Evolutionary conservation across 2,113 vertebrate species (phyloP), one percentile per base, ranked within the genome.

Genomic region (Menidia beryllina): DNA sequence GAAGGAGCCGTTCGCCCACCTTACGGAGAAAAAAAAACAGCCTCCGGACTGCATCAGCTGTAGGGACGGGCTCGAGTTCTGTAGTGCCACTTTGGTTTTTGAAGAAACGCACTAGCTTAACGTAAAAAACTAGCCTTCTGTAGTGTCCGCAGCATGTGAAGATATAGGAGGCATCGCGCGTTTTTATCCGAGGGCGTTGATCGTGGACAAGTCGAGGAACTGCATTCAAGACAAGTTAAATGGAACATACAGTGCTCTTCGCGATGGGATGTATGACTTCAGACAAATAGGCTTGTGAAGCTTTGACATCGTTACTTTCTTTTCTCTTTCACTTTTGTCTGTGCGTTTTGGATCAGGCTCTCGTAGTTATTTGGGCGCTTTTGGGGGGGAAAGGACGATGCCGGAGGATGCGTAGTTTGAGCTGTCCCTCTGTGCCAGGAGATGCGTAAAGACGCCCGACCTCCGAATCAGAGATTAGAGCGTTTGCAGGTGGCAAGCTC

Each of bases 141-240:
- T 81, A 88, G 84, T 83, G 69, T 82, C 81, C 86, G 76, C 79
- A 81, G 80, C 84, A 75, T 27, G 67, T 72, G 52, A 59, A 68
- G 79, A 91, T 88, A 91, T 88, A 91, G 66, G 89, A 90, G 82
- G 83, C 84, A 89, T 79, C 90, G 77, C 88, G 91, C 91, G 88
- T 89, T 90, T n/a, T 83, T 77, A 54, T 86, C 89, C 90, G 93
- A 94, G 93, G 92, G 93, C 94, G 94, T 93, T 94, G 89, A 92
- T 93, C 82, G 84, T 88, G 94, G 94, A 94, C 91, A 77, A 90
- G 91, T 80, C 89, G 82, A 85, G 91, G 89, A 89, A 89, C 91
- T 75, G 90, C 91, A 89, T 86, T 81, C 88, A 88, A 82, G 91
- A 87, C 88, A 88, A 85, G 91, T 87, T 89, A 19, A 87, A 80